phyloP scores from a whole-genome alignment of 1,140 invertebrate genomes.

The Heterodera schachtii region DNA sequence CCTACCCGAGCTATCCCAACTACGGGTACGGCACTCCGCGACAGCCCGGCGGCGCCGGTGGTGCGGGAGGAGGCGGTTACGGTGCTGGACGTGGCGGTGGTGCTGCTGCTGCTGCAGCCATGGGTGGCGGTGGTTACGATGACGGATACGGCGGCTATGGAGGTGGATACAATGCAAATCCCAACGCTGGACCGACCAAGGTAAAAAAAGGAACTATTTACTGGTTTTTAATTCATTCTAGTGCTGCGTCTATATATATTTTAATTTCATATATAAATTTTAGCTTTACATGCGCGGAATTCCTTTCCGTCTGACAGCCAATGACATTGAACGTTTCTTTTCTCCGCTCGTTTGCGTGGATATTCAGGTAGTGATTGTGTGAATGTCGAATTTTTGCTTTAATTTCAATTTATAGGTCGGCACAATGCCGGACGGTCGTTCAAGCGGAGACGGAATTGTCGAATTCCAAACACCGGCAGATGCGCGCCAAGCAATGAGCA shows the following conservation, averaged over 20 bases:
- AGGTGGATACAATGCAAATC: slow-evolving; percentile 1
- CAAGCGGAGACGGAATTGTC: slow-evolving; percentile 41
- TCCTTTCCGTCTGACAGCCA: slow-evolving; percentile 34
- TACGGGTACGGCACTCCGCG: slow-evolving; percentile 19
- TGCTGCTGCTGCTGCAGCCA: slow-evolving; percentile 5
- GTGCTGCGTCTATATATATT: background rate
- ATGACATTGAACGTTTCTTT: slow-evolving; percentile 40
- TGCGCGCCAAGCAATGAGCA: slow-evolving; percentile 28
- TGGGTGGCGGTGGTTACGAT: slow-evolving; percentile 21
- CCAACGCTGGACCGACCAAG: slow-evolving; percentile 28
- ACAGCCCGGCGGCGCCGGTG: slow-evolving; percentile 13
- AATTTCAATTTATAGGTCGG: slow-evolving; percentile 4
- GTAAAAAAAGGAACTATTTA: background rate
- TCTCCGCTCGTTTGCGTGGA: slow-evolving; percentile 39
- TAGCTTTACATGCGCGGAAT: slow-evolving; percentile 38
- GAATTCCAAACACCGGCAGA: slow-evolving; percentile 39
- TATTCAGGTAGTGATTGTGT: slow-evolving; percentile 2
- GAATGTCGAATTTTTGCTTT: background rate
- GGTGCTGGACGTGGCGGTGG: slow-evolving; percentile 4
- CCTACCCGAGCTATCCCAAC: slow-evolving; percentile 15
- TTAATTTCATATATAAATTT: background rate
- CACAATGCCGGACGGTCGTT: slow-evolving; percentile 33
- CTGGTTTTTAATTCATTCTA: background rate
- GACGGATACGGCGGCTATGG: slow-evolving; percentile 25
- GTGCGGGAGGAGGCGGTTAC: background rate